Conservation (phyloP, 2,888 invertebrate genomes). For the Perdita meconis region DNA sequence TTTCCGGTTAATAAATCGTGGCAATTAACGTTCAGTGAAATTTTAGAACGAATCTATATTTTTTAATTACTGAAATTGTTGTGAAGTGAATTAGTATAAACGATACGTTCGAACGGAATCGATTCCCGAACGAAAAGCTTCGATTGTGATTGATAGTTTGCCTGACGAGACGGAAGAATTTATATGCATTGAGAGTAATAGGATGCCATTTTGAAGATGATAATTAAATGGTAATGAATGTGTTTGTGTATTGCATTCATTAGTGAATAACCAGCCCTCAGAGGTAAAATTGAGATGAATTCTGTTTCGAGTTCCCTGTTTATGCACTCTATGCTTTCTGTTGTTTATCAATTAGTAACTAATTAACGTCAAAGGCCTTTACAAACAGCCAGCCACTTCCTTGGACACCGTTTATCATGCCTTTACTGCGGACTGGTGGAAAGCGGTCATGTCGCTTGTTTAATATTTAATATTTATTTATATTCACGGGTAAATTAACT, state of each 20-base stretch:
- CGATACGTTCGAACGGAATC: too few species aligned
- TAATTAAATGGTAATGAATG: conserved; percentile 1
- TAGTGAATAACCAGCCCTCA: neutral
- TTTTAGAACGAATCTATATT: neutral
- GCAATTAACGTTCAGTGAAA: neutral
- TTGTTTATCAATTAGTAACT: conserved; percentile 19
- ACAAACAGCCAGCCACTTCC: neutral
- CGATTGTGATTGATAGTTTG: neutral
- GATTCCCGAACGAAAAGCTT: neutral
- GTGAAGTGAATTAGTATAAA: neutral
- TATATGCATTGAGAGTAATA: too few species aligned
- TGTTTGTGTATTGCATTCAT: neutral
- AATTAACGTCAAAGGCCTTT: conserved; percentile 13
- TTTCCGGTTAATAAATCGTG: neutral
- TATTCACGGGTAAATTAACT: too few species aligned
- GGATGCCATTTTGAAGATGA: neutral
- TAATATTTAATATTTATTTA: too few species aligned
- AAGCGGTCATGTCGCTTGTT: too few species aligned
- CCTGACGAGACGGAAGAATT: neutral
- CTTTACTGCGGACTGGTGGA: neutral
- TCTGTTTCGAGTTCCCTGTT: neutral
- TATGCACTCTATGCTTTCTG: neutral
- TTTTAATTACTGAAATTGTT: neutral
- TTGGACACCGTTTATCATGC: neutral
- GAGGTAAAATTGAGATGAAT: neutral